These are phyloP conservation scores for Taphrorychus bicolor DNA, from an alignment of 2,888 invertebrate genomes.

Conservation along the genomic window DNA sequence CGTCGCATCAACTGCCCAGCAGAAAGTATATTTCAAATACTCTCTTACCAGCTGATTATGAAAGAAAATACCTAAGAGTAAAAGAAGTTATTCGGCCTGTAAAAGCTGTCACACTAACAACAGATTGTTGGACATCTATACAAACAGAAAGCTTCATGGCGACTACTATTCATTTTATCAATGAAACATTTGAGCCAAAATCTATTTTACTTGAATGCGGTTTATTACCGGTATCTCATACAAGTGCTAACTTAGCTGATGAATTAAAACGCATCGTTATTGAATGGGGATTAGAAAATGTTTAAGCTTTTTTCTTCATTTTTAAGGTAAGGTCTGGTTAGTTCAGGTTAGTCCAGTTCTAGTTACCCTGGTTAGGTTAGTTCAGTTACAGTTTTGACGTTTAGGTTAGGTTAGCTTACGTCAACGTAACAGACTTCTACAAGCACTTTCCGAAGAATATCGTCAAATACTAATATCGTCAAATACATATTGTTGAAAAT, in stretches of 20 bases:
- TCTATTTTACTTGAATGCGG: constrained; percentile 10
- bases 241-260: not conserved
- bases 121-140: constrained; percentile 5
- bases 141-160: not conserved
- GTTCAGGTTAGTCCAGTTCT: no score
- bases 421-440: no score
- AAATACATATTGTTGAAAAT: no score
- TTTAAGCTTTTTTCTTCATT: no score
- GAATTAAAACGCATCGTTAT: no score
- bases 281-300: not conserved
- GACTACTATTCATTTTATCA: not conserved
- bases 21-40: constrained; percentile 4
- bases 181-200: constrained; percentile 5
- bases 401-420: no score
- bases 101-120: not conserved
- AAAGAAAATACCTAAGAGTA: not conserved
- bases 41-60: not conserved
- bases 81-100: not conserved
- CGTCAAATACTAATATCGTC: no score
- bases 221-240: not conserved
- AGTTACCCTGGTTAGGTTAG: no score
- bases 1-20: not conserved
- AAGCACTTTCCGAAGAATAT: no score
- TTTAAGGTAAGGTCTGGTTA: no score
- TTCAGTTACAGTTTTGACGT: no score